These are phyloP conservation scores for Drosophila kambysellisi DNA, from an alignment of 2,888 invertebrate genomes.

Conservation along the genomic window DNA sequence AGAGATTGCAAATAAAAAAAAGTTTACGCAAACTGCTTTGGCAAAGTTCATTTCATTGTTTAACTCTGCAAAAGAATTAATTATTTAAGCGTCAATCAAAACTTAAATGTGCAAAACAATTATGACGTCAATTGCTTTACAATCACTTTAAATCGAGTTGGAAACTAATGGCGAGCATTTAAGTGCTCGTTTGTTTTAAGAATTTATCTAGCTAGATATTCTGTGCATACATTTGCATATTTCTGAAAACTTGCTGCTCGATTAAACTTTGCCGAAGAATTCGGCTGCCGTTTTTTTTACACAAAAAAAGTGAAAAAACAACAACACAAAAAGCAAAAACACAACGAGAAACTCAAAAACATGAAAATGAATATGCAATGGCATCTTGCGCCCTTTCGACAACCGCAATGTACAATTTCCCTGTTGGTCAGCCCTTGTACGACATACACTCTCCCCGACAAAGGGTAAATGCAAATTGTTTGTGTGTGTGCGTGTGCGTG, in stretches of 20 bases:
- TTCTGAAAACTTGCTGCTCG: conserved; percentile 41
- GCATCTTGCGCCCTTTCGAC: conserved; percentile 48
- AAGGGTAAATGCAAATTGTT: conserved; percentile 21
- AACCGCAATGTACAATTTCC: conserved; percentile 75
- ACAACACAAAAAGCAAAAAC: neutral
- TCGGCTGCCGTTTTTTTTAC: conserved; percentile 12
- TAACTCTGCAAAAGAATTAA: neutral
- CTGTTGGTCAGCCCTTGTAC: conserved; percentile 55
- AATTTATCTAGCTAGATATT: conserved; percentile 1
- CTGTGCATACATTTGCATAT: conserved; percentile 55
- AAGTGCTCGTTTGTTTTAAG: conserved; percentile 9
- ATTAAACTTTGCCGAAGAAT: conserved; percentile 56
- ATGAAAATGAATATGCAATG: conserved; percentile 78
- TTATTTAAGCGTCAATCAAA: neutral
- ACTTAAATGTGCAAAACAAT: neutral
- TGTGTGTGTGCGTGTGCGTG: neutral
- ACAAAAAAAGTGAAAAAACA: neutral
- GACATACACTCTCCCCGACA: conserved; percentile 2
- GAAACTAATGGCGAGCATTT: conserved; percentile 3
- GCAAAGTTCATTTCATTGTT: neutral
- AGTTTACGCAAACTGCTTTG: neutral
- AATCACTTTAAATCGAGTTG: conserved; percentile 5
- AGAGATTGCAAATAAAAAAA: neutral
- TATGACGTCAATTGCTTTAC: neutral
- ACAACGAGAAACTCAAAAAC: conserved; percentile 49